Conservation (phyloP, 2,113 vertebrate genomes). For the Myotis davidii region DNA sequence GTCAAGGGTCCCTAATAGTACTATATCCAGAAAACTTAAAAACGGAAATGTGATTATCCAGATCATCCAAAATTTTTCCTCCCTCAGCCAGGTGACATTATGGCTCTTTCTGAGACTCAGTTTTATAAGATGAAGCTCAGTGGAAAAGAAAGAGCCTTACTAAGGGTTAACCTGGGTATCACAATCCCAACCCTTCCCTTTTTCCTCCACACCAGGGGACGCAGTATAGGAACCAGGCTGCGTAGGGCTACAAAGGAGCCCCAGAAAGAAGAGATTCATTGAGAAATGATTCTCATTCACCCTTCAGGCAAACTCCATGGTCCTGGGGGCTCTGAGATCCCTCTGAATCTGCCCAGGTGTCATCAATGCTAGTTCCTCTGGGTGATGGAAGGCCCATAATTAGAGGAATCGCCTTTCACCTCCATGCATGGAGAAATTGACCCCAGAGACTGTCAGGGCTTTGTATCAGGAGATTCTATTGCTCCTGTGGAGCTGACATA, state of each 20-base stretch:
- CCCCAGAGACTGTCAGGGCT: neutral
- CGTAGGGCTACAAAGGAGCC: neutral
- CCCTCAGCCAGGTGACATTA: neutral
- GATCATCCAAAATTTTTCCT: neutral
- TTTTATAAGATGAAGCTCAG: neutral
- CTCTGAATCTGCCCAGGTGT: neutral
- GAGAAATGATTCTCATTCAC: neutral
- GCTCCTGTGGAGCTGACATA: neutral
- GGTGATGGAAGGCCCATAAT: neutral
- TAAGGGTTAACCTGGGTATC: neutral
- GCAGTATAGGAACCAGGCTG: neutral
- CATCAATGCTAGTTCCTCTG: neutral
- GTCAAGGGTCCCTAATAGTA: neutral
- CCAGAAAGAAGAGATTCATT: neutral
- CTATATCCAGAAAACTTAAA: neutral
- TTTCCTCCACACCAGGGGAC: neutral
- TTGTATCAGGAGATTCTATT: neutral
- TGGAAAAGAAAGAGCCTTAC: neutral
- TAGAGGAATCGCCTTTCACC: neutral
- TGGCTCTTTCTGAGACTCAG: neutral
- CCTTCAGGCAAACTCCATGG: neutral
- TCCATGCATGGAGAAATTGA: neutral
- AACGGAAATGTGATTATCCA: neutral
- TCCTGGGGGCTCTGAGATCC: neutral
- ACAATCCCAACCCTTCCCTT: neutral